These are phyloP conservation scores for Orchestia grillus DNA, from an alignment of 1,140 invertebrate genomes.

Conservation along the genomic window DNA sequence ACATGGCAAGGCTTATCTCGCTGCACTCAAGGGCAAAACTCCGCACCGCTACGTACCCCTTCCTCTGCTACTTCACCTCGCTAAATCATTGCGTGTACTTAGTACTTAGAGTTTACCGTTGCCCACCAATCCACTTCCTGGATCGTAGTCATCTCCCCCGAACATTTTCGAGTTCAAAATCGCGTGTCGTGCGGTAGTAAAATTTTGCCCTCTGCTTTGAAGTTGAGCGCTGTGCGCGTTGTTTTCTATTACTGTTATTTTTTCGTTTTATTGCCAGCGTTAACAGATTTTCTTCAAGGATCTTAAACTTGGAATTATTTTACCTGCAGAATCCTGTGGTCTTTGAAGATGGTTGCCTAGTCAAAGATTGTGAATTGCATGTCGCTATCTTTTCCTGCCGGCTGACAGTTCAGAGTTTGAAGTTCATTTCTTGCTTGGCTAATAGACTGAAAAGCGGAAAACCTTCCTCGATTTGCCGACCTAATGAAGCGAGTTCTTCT, in stretches of 20 bases:
- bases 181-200: slow-evolving; percentile 9
- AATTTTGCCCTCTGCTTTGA: slow-evolving; percentile 33
- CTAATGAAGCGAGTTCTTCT: slow-evolving; percentile 50
- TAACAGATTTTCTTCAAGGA: neutral
- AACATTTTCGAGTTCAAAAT: slow-evolving; percentile 1
- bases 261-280: neutral
- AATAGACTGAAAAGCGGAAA: slow-evolving; percentile 41
- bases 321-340: neutral
- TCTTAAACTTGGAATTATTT: neutral
- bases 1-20: slow-evolving; percentile 15
- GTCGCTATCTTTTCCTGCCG: neutral
- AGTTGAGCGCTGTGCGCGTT: neutral
- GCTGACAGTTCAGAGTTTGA: slow-evolving; percentile 43
- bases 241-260: neutral
- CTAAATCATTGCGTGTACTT: neutral
- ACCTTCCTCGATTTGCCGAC: slow-evolving; percentile 15
- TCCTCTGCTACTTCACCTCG: neutral
- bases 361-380: slow-evolving; percentile 41
- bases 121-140: neutral
- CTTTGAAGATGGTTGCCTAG: slow-evolving; percentile 24
- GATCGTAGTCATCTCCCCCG: slow-evolving; percentile 3
- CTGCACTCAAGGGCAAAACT: slow-evolving; percentile 14
- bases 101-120: neutral
- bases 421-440: slow-evolving; percentile 42
- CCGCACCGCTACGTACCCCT: neutral